phyloP scores from a whole-genome alignment of 2,797 vertebrate species.

The Hydrocynus forskahlii region DNA sequence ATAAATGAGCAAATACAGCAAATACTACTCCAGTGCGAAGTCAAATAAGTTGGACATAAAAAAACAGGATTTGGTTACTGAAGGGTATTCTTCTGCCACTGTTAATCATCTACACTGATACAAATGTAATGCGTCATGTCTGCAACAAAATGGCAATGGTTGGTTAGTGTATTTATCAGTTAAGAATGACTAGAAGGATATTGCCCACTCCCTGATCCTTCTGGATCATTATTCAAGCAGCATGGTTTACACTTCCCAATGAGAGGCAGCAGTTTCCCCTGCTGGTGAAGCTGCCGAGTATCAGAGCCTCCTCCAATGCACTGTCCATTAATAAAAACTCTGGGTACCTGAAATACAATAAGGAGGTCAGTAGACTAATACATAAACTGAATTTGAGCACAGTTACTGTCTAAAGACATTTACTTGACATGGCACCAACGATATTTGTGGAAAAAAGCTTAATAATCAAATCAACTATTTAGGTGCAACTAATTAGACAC shows the following conservation, averaged over 20 bases:
- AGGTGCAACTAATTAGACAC: too few relatives aligned
- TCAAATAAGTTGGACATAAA: background rate
- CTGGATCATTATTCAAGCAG: conserved; percentile 61
- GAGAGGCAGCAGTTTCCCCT: conserved; percentile 88
- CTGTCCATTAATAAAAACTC: conserved; percentile 89
- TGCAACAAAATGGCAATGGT: conserved; percentile 27
- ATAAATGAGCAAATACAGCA: background rate
- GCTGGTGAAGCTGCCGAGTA: conserved; percentile 85
- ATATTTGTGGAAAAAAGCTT: too few relatives aligned
- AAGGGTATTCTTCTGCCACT: background rate
- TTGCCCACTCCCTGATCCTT: conserved; percentile 71
- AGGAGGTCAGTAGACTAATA: background rate
- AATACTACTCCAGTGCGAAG: background rate
- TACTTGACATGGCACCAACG: background rate
- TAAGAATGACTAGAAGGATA: conserved; percentile 68
- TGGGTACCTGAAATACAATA: conserved; percentile 85
- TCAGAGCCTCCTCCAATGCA: conserved; percentile 93
- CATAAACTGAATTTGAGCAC: conserved; percentile 12
- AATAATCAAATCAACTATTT: too few relatives aligned
- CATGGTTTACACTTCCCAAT: conserved; percentile 83
- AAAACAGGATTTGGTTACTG: background rate
- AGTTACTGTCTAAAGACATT: background rate
- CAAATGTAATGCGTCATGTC: background rate
- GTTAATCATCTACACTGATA: background rate
- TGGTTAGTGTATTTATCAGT: conserved; percentile 51